A percentile compares a stretch with the other conserved stretches of the same genome.
phyloP scores from a whole-genome alignment of 2,888 invertebrate genomes.

The Tinea trinotella region DNA sequence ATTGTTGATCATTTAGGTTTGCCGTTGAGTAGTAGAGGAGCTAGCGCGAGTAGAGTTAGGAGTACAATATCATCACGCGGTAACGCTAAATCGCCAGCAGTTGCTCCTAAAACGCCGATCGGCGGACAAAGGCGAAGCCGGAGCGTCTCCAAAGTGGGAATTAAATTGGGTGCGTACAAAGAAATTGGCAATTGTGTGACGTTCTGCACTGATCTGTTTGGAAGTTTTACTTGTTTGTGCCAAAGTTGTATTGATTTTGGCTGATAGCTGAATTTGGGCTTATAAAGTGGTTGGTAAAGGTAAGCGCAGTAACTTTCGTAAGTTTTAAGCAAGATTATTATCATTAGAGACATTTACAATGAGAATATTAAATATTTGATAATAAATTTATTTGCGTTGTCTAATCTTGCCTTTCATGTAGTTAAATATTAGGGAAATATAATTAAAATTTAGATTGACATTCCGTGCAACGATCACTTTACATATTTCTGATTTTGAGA shows the following conservation, averaged over 20 bases:
- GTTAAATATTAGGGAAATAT: too few relatives aligned
- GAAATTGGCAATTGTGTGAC: slow-evolving; percentile 36
- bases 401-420: too few relatives aligned
- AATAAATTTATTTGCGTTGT: too few relatives aligned
- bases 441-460: not conserved
- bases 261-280: not conserved
- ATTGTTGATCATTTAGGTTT: slow-evolving; percentile 57
- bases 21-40: slow-evolving; percentile 75
- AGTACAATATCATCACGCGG: slow-evolving; percentile 45
- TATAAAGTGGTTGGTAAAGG: not conserved
- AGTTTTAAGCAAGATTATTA: too few relatives aligned
- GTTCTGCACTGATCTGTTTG: not conserved
- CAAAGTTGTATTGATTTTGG: too few relatives aligned
- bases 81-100: slow-evolving; percentile 54
- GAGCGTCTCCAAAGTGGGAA: slow-evolving; percentile 67
- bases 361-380: too few relatives aligned
- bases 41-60: slow-evolving; percentile 72
- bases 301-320: too few relatives aligned
- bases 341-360: too few relatives aligned
- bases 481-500: not conserved
- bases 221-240: not conserved
- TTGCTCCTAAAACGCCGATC: slow-evolving; percentile 42
- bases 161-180: slow-evolving; percentile 69
- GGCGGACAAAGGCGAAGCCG: slow-evolving; percentile 46
- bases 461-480: slow-evolving; percentile 1